Percentiles rank a stretch among this genome's conserved stretches.
Conservation (phyloP, 1,140 invertebrate genomes). For the Drosophila insularis region DNA sequence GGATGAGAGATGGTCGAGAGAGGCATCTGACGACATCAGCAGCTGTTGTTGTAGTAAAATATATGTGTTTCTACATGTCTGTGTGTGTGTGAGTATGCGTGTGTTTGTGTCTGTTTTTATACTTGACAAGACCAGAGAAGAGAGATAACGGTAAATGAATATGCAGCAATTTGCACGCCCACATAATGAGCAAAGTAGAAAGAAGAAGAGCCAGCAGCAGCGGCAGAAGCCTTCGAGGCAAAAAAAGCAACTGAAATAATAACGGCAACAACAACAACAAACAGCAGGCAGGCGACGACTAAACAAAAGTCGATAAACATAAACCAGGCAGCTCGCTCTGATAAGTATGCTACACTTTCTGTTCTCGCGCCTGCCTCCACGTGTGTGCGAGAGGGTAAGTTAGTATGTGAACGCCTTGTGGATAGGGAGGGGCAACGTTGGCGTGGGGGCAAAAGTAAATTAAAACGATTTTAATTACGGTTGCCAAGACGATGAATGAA, state of each 20-base stretch:
- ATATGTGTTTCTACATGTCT: conserved; percentile 41
- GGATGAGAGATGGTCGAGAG: background rate
- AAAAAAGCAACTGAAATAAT: conserved; percentile 62
- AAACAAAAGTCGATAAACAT: conserved; percentile 80
- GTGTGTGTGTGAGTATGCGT: background rate
- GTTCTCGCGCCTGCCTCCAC: conserved; percentile 12
- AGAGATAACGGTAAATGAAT: conserved; percentile 80
- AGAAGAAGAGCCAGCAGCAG: background rate
- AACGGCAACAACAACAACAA: conserved; percentile 53
- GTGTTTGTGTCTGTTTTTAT: conserved; percentile 32
- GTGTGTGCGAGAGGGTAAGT: conserved; percentile 21
- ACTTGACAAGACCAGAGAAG: conserved; percentile 65
- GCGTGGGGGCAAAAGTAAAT: conserved; percentile 71
- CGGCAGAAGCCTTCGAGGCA: conserved; percentile 39
- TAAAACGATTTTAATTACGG: conserved; percentile 82
- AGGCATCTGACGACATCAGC: conserved; percentile 32
- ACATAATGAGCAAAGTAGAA: conserved; percentile 65
- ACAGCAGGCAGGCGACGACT: conserved; percentile 52
- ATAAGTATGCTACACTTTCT: conserved; percentile 75
- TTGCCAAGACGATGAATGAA: conserved; percentile 82
- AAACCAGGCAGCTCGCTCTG: conserved; percentile 59
- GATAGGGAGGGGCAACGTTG: too few relatives aligned
- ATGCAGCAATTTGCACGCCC: conserved; percentile 80
- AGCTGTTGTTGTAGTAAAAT: conserved; percentile 70
- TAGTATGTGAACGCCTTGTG: conserved; percentile 30